phyloP scores from a whole-genome alignment of 2,888 invertebrate genomes.

The Priocnemis perturbator region DNA sequence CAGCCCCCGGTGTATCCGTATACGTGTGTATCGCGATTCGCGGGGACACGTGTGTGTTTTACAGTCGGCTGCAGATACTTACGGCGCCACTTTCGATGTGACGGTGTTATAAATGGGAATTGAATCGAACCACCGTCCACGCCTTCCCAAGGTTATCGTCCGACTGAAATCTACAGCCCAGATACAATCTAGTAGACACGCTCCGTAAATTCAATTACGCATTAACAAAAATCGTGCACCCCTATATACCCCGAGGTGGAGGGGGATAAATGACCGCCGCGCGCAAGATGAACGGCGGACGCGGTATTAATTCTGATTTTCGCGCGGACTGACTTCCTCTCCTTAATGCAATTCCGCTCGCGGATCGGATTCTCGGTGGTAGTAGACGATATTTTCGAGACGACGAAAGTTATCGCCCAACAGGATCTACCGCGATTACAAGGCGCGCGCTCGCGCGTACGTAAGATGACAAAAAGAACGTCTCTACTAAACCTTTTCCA shows the following conservation, averaged over 20 bases:
- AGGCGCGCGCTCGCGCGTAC: too few species aligned
- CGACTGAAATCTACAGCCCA: conserved; percentile 61
- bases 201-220: conserved; percentile 70
- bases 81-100: conserved; percentile 60
- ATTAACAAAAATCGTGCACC: conserved; percentile 64
- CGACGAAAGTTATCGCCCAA: background rate
- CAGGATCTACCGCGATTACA: background rate
- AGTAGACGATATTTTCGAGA: conserved; percentile 21
- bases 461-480: background rate
- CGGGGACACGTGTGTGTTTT: conserved; percentile 46
- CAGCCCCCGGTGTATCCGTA: conserved; percentile 38
- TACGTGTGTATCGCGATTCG: conserved; percentile 30
- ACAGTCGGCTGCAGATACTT: conserved; percentile 55
- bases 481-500: background rate
- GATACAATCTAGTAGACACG: conserved; percentile 68
- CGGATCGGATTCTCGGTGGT: conserved; percentile 8
- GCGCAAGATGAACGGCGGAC: conserved; percentile 53
- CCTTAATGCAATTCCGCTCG: conserved; percentile 31
- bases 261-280: conserved; percentile 40
- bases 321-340: conserved; percentile 28
- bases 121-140: conserved; percentile 65
- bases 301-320: conserved; percentile 51
- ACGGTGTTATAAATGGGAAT: conserved; percentile 67
- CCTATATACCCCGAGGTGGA: conserved; percentile 35
- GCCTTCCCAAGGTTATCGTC: conserved; percentile 65